A percentile compares a stretch with the other conserved stretches of the same genome.
Conservation (phyloP, 2,113 vertebrate species). For the Diphyllodes magnificus region DNA sequence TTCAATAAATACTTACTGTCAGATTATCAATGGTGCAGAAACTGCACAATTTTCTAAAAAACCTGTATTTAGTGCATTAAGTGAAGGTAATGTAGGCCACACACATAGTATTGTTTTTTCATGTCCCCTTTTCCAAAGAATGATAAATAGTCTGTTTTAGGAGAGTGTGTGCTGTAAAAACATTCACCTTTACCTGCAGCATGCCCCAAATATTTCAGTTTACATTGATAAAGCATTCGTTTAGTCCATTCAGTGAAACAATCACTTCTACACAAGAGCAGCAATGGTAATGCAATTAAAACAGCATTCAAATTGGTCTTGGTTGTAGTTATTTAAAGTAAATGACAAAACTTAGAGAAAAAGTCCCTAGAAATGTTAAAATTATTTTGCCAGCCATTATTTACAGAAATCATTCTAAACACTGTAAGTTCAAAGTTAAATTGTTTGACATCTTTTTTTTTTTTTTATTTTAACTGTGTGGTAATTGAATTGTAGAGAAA, state of each 20-base stretch:
- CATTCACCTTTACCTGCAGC: constrained; percentile 74
- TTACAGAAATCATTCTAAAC: not conserved
- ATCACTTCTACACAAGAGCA: not conserved
- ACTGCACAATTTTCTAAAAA: constrained; percentile 68
- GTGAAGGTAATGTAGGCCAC: constrained; percentile 77
- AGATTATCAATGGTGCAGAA: constrained; percentile 81
- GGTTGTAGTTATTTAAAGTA: not conserved
- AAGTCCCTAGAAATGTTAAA: not conserved
- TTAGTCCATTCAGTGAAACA: constrained; percentile 26
- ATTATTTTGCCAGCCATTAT: not conserved
- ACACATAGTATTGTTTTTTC: constrained; percentile 78
- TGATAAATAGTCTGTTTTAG: constrained; percentile 81
- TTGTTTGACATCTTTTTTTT: not conserved
- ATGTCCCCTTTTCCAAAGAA: constrained; percentile 78
- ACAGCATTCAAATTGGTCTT: not conserved
- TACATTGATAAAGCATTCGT: constrained; percentile 50
- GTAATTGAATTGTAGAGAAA: not conserved
- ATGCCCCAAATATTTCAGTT: constrained; percentile 74
- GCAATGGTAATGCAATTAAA: not conserved
- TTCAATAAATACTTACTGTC: constrained; percentile 85
- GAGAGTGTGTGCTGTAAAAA: constrained; percentile 77
- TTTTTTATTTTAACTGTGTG: not conserved
- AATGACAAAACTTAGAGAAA: not conserved
- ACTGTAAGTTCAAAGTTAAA: not conserved
- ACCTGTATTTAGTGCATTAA: constrained; percentile 72